A percentile compares a stretch with the other conserved stretches of the same genome.
These are phyloP conservation scores for Apis laboriosa DNA, from an alignment of 1,140 invertebrate species.

Conservation along the genomic window DNA sequence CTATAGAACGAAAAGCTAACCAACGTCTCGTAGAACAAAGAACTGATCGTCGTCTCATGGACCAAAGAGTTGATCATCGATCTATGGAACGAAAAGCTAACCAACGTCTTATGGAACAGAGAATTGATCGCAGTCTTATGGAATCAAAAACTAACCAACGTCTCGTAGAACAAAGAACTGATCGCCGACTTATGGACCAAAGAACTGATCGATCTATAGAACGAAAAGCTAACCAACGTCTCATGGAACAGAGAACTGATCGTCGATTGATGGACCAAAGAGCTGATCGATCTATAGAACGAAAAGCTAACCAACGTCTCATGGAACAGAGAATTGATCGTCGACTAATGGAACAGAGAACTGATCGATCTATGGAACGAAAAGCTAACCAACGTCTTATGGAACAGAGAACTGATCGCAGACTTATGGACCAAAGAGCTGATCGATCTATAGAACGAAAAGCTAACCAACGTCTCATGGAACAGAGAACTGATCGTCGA, in stretches of 20 bases:
- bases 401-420: background rate
- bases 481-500: constrained; percentile 12
- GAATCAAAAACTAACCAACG: too few relatives aligned
- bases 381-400: background rate
- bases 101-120: background rate
- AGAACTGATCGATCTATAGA: background rate
- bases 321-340: constrained; percentile 10
- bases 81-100: background rate
- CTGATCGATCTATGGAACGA: background rate
- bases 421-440: background rate
- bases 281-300: background rate
- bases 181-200: background rate
- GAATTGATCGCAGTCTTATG: background rate
- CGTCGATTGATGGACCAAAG: background rate
- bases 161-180: background rate
- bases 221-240: background rate
- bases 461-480: background rate
- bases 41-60: background rate
- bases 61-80: background rate
- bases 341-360: background rate
- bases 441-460: background rate
- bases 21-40: background rate
- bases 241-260: constrained; percentile 11
- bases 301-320: background rate
- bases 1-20: background rate